These are phyloP conservation scores for Holacanthus passer DNA, from an alignment of 2,113 vertebrate species.

Conservation along the genomic window DNA sequence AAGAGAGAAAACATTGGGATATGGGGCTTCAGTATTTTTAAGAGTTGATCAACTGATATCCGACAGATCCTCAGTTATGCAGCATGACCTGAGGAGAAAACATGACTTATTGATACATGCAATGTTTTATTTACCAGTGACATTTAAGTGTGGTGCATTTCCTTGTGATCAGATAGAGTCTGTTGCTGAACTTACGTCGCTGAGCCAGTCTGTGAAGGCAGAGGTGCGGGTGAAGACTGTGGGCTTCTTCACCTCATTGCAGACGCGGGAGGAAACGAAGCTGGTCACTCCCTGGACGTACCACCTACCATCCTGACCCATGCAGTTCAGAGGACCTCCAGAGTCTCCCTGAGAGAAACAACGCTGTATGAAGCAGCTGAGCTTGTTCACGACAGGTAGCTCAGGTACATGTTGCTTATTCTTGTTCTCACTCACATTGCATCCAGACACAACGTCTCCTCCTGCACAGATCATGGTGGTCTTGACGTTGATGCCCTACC, in stretches of 20 bases:
- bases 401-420: not conserved
- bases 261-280: constrained; percentile 72
- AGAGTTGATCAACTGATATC: not conserved
- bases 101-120: not conserved
- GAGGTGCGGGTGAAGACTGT: constrained; percentile 80
- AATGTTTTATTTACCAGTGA: constrained; percentile 9
- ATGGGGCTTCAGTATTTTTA: constrained; percentile 20
- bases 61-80: constrained; percentile 46
- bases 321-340: constrained; percentile 77
- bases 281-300: constrained; percentile 79
- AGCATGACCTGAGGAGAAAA: constrained; percentile 68
- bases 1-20: not conserved
- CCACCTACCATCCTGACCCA: constrained; percentile 73
- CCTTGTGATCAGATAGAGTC: not conserved
- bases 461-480: constrained; percentile 75
- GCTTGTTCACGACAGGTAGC: not conserved
- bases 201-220: constrained; percentile 76
- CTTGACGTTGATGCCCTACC: constrained; percentile 71
- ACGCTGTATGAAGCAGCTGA: not conserved
- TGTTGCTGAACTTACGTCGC: constrained; percentile 49
- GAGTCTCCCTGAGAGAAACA: constrained; percentile 72
- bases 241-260: constrained; percentile 79
- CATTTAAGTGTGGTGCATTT: not conserved
- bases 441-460: constrained; percentile 65
- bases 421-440: constrained; percentile 49